These are phyloP conservation scores for Takifugu ocellatus DNA, from an alignment of 2,797 vertebrate genomes.

Conservation along the genomic window DNA sequence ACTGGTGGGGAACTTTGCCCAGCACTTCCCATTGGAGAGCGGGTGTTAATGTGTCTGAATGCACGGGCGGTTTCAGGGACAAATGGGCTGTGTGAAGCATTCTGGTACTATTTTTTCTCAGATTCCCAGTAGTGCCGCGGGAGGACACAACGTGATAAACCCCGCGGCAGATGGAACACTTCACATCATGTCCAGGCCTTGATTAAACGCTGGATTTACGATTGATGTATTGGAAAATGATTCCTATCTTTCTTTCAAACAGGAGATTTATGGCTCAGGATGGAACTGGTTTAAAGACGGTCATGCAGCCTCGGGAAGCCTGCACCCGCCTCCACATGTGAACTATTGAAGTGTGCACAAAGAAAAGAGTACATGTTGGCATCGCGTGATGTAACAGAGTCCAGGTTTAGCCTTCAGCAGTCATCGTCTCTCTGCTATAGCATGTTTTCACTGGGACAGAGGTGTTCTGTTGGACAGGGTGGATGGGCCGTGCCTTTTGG, in stretches of 20 bases:
- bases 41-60: conserved; percentile 10
- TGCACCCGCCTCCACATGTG: background rate
- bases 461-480: conserved; percentile 10
- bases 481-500: background rate
- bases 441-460: background rate
- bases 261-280: no score
- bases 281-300: background rate
- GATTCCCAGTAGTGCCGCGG: conserved; percentile 9
- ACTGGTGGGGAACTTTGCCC: conserved; percentile 45
- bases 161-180: no score
- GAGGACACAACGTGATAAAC: conserved; percentile 1
- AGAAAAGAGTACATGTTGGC: background rate
- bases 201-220: no score
- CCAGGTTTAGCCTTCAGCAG: background rate
- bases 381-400: conserved; percentile 9
- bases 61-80: conserved; percentile 16
- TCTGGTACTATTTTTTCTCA: conserved; percentile 1
- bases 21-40: conserved; percentile 6
- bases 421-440: background rate
- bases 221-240: background rate
- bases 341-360: background rate
- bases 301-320: background rate
- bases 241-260: no score
- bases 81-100: conserved; percentile 18
- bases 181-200: no score